A percentile compares a stretch with the other conserved stretches of the same genome.
Evolutionary conservation across 2,797 vertebrate genomes (phyloP).

Genomic region (Pristis pectinata): DNA sequence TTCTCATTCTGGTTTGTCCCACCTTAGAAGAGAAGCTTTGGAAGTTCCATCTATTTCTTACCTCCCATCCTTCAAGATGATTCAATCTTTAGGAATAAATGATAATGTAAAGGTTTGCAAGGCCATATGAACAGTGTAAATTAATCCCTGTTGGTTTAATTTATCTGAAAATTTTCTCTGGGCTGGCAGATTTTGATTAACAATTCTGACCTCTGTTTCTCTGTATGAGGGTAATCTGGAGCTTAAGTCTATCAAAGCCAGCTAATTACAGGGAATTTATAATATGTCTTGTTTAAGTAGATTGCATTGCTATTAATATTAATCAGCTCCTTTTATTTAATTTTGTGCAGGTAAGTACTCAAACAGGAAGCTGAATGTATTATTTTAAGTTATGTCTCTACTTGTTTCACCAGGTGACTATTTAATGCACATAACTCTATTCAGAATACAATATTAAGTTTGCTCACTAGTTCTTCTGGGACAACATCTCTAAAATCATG

Average conservation of each 20-base stretch:
- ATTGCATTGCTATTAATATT: conserved; percentile 50
- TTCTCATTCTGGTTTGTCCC: neutral
- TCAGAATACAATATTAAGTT: neutral
- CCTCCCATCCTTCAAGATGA: conserved; percentile 38
- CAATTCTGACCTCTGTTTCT: conserved; percentile 54
- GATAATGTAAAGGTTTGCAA: conserved; percentile 48
- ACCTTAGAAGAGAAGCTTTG: neutral
- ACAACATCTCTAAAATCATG: neutral
- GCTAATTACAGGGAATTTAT: conserved; percentile 76
- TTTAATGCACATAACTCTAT: conserved; percentile 34
- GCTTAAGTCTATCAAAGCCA: conserved; percentile 68
- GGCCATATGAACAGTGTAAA: conserved; percentile 52
- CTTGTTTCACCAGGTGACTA: neutral
- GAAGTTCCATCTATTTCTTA: conserved; percentile 24
- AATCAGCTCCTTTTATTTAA: conserved; percentile 41
- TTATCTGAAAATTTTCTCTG: conserved; percentile 56
- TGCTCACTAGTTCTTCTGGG: neutral
- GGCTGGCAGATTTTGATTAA: conserved; percentile 56
- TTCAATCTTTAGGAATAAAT: conserved; percentile 58
- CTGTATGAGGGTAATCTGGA: conserved; percentile 66
- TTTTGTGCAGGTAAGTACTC: conserved; percentile 19
- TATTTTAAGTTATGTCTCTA: neutral
- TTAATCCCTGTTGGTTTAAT: conserved; percentile 56
- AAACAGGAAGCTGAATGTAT: conserved; percentile 28
- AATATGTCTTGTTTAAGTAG: conserved; percentile 67